A percentile compares a stretch with the other conserved stretches of the same genome.
phyloP scores from a whole-genome alignment of 2,888 invertebrate genomes.

The Malacosoma neustria region DNA sequence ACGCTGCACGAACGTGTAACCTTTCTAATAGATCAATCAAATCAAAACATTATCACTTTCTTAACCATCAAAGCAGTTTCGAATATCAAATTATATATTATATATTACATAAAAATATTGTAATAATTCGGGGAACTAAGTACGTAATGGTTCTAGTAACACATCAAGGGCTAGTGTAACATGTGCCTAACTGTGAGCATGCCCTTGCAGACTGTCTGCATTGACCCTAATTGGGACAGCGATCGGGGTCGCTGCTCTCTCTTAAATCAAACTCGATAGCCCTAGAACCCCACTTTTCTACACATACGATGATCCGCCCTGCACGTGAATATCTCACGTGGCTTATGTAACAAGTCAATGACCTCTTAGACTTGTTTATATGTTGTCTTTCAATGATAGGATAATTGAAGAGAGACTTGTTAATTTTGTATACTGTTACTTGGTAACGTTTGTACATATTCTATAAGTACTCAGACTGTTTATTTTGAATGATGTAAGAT shows the following conservation, averaged over 20 bases:
- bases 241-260: slow-evolving; percentile 67
- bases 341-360: slow-evolving; percentile 61
- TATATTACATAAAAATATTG: not conserved
- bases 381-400: slow-evolving; percentile 34
- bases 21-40: slow-evolving; percentile 1
- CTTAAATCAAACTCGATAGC: slow-evolving; percentile 68
- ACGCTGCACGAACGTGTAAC: not conserved
- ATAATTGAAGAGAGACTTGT: slow-evolving; percentile 32
- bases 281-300: slow-evolving; percentile 65
- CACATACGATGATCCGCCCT: slow-evolving; percentile 43
- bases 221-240: slow-evolving; percentile 60
- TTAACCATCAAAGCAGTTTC: not conserved
- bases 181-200: slow-evolving; percentile 11
- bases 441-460: slow-evolving; percentile 29
- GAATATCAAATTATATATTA: not conserved
- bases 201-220: slow-evolving; percentile 48
- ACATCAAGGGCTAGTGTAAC: slow-evolving; percentile 12
- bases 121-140: too few species aligned
- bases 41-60: not conserved
- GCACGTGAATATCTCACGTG: slow-evolving; percentile 34
- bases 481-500: slow-evolving; percentile 17
- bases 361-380: slow-evolving; percentile 45
- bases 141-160: too few species aligned
- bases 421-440: slow-evolving; percentile 27
- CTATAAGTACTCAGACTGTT: slow-evolving; percentile 8